Evolutionary conservation across 1,140 invertebrate genomes (phyloP).

Genomic region (Hylyphantes graminicola): DNA sequence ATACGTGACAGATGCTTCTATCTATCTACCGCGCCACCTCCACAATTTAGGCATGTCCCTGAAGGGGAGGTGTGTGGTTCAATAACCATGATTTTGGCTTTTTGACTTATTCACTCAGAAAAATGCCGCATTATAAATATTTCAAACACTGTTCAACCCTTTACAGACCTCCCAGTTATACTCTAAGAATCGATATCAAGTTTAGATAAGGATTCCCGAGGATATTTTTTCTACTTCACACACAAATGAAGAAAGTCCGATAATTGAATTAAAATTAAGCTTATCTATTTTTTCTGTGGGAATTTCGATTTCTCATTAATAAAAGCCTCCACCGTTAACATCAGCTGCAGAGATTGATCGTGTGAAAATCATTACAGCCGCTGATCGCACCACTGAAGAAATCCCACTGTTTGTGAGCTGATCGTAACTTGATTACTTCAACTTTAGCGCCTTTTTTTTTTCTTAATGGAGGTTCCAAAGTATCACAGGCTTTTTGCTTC

Average conservation of each 20-base stretch:
- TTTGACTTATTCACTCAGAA: too few species aligned
- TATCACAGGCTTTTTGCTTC: too few species aligned
- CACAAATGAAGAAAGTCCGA: conserved; percentile 4
- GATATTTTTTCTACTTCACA: conserved; percentile 39
- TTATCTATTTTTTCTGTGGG: conserved; percentile 25
- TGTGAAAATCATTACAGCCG: conserved; percentile 40
- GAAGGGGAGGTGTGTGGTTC: too few species aligned
- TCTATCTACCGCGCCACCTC: too few species aligned
- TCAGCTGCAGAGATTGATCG: conserved; percentile 48
- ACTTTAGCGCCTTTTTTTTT: conserved; percentile 28
- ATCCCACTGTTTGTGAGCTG: conserved; percentile 19
- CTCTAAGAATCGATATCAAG: conserved; percentile 43
- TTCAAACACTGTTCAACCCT: too few species aligned
- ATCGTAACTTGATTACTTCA: conserved; percentile 32
- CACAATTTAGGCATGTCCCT: too few species aligned
- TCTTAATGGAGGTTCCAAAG: too few species aligned
- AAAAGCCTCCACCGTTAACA: conserved; percentile 43
- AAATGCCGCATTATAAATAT: too few species aligned
- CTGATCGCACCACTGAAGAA: not conserved
- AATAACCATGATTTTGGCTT: too few species aligned
- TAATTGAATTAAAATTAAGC: conserved; percentile 60
- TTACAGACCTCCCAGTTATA: too few species aligned
- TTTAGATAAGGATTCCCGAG: conserved; percentile 48
- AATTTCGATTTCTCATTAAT: conserved; percentile 59
- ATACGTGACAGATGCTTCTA: too few species aligned